Conservation (phyloP, 2,888 invertebrate species). For the Pycnomerus fuliginosus region DNA sequence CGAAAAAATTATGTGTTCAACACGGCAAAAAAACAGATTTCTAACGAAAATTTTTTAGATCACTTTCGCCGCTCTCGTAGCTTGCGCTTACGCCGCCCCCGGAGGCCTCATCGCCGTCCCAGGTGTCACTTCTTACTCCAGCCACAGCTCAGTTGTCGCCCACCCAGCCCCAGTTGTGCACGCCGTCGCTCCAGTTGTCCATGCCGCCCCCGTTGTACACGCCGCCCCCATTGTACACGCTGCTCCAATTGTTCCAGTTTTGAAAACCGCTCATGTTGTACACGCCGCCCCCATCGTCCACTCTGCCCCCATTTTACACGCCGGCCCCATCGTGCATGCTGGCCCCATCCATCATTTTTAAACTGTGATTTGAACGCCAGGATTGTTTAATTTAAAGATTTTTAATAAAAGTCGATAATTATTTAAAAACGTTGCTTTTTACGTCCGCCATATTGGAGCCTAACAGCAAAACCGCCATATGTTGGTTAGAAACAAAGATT, state of each 20-base stretch:
- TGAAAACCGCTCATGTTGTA: conserved; percentile 35
- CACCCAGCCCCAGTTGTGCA: conserved; percentile 35
- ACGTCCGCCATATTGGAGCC: too few relatives aligned
- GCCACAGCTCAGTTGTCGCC: conserved; percentile 28
- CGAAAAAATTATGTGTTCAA: too few relatives aligned
- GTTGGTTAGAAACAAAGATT: too few relatives aligned
- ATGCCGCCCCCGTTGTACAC: conserved; percentile 38
- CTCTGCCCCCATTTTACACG: conserved; percentile 36
- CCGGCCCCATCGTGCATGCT: conserved; percentile 38
- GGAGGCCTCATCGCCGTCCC: conserved; percentile 28
- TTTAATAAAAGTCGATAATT: too few relatives aligned
- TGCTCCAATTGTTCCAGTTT: neutral
- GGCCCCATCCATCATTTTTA: conserved; percentile 38
- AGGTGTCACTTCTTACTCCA: conserved; percentile 39
- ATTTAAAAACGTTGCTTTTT: too few relatives aligned
- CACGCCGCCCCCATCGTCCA: conserved; percentile 16
- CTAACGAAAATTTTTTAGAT: too few relatives aligned
- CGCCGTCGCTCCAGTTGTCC: conserved; percentile 37
- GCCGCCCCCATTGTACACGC: conserved; percentile 28
- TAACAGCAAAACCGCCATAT: too few relatives aligned
- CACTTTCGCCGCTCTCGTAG: conserved; percentile 30
- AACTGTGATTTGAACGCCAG: too few relatives aligned
- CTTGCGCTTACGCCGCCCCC: conserved; percentile 31
- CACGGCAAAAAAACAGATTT: too few relatives aligned
- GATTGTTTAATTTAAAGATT: too few relatives aligned